A percentile compares a stretch with the other conserved stretches of the same genome.
phyloP scores from a whole-genome alignment of 2,797 vertebrate genomes.

The Salarias fasciatus region DNA sequence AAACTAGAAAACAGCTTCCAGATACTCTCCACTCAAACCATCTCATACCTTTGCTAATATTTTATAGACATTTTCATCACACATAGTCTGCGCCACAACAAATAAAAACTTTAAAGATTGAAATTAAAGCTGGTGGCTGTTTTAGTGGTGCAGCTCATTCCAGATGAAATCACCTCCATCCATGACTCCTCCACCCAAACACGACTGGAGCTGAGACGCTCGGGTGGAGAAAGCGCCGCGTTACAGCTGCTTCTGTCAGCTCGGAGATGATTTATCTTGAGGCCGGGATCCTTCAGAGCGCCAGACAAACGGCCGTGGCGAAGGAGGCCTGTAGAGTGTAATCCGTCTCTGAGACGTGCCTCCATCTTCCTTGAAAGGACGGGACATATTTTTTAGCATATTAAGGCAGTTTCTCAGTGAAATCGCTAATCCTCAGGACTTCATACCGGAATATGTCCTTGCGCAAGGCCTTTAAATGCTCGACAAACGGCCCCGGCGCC shows the following conservation, averaged over 20 bases:
- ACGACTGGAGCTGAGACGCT: slow-evolving; percentile 27
- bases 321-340: slow-evolving; percentile 26
- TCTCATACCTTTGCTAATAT: slow-evolving; percentile 20
- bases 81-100: too few relatives aligned
- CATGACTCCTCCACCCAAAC: too few relatives aligned
- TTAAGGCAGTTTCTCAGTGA: slow-evolving; percentile 71
- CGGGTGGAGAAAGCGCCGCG: slow-evolving; percentile 44
- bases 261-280: slow-evolving; percentile 56
- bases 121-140: too few relatives aligned
- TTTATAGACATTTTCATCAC: too few relatives aligned
- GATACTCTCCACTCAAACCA: slow-evolving; percentile 25
- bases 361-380: slow-evolving; percentile 59
- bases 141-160: too few relatives aligned
- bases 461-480: slow-evolving; percentile 62
- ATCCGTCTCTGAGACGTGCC: slow-evolving; percentile 63
- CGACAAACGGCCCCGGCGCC: slow-evolving; percentile 66
- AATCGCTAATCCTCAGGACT: slow-evolving; percentile 66
- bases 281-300: slow-evolving; percentile 65
- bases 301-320: slow-evolving; percentile 48
- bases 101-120: too few relatives aligned
- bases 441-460: slow-evolving; percentile 70
- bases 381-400: slow-evolving; percentile 70
- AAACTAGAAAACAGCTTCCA: slow-evolving; percentile 44
- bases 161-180: too few relatives aligned
- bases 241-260: slow-evolving; percentile 43